phyloP scores from a whole-genome alignment of 2,113 vertebrate species.

The Lutjanus erythropterus region DNA sequence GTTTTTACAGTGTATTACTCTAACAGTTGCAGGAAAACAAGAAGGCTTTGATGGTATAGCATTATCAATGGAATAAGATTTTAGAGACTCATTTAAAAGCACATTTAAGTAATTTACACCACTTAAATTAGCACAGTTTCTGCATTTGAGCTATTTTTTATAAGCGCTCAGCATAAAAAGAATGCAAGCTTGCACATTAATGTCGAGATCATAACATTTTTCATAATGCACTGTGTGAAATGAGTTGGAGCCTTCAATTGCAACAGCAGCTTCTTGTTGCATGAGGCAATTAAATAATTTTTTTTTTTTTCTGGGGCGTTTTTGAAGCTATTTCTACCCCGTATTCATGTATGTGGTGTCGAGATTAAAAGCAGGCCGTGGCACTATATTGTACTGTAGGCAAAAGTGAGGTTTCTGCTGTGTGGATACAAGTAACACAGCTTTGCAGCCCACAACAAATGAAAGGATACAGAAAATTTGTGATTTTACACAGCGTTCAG shows the following conservation, averaged over 20 bases:
- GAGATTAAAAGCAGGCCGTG: constrained; percentile 42
- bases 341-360: constrained; percentile 40
- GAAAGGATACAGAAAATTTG: neutral
- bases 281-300: constrained; percentile 37
- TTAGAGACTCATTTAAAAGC: neutral
- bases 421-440: constrained; percentile 5
- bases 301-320: constrained; percentile 57
- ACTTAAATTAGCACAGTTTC: neutral
- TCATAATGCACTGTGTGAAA: constrained; percentile 1
- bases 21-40: neutral
- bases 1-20: too few relatives aligned
- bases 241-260: constrained; percentile 13
- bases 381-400: neutral
- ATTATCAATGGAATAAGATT: neutral
- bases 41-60: neutral
- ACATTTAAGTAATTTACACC: neutral
- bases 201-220: constrained; percentile 9
- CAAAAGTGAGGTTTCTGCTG: constrained; percentile 12
- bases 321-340: constrained; percentile 24
- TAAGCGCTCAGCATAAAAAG: constrained; percentile 7
- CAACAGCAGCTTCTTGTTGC: constrained; percentile 25
- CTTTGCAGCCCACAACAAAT: neutral
- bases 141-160: too few relatives aligned
- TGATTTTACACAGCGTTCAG: neutral
- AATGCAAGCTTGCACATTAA: constrained; percentile 35